Evolutionary conservation across 2,113 vertebrate genomes (phyloP).

Genomic region (Jaculus jaculus): DNA sequence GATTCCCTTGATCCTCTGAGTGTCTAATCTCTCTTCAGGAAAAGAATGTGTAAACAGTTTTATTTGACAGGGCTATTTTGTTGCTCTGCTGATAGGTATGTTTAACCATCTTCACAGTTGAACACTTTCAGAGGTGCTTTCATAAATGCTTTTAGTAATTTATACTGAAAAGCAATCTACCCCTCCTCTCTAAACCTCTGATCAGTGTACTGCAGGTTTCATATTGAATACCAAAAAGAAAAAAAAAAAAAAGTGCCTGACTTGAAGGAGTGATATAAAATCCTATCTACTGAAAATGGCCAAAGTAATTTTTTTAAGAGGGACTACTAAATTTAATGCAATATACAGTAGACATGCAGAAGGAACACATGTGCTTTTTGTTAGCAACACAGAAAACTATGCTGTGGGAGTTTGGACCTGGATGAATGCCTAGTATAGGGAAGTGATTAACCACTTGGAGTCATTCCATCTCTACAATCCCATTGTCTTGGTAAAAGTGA

Average conservation of each 20-base stretch:
- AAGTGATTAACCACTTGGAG: slow-evolving; percentile 13
- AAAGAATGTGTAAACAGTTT: slow-evolving; percentile 52
- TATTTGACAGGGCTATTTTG: slow-evolving; percentile 47
- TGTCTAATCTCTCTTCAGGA: slow-evolving; percentile 57
- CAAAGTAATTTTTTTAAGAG: slow-evolving; percentile 1
- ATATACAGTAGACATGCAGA: neutral
- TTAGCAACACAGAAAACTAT: neutral
- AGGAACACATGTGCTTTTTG: neutral
- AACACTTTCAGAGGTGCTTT: slow-evolving; percentile 14
- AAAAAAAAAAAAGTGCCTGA: neutral
- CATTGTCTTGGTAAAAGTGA: slow-evolving; percentile 37
- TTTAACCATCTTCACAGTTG: slow-evolving; percentile 10
- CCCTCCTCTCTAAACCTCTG: neutral
- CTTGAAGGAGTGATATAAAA: neutral
- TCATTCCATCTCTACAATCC: slow-evolving; percentile 3
- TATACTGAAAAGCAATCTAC: slow-evolving; percentile 8
- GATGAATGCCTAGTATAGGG: slow-evolving; percentile 11
- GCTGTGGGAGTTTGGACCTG: neutral
- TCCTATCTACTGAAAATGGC: neutral
- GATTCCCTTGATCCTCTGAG: slow-evolving; percentile 45
- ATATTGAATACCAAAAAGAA: neutral
- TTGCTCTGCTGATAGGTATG: slow-evolving; percentile 40
- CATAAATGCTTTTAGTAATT: slow-evolving; percentile 33
- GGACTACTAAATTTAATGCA: neutral
- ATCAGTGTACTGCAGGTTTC: neutral